Conservation (phyloP, 1,140 invertebrate genomes). For the Lucilia sericata region DNA sequence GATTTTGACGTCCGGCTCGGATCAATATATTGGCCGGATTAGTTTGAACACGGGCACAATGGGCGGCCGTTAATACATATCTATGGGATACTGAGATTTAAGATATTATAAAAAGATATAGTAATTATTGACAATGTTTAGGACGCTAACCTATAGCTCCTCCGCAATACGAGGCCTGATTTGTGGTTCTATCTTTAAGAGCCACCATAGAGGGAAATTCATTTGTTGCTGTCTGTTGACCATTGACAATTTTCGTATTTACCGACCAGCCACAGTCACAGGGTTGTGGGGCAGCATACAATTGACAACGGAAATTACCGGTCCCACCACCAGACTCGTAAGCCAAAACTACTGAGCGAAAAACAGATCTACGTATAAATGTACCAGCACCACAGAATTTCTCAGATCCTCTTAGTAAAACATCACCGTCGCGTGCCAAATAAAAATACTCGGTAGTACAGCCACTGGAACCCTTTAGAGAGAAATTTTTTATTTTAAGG, state of each 20-base stretch:
- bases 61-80: conserved; percentile 58
- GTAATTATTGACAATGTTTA: not conserved
- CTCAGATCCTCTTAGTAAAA: conserved; percentile 56
- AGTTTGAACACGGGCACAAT: conserved; percentile 50
- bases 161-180: conserved; percentile 53
- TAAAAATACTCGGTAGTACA: conserved; percentile 63
- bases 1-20: conserved; percentile 55
- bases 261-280: conserved; percentile 64
- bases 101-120: no score
- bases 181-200: conserved; percentile 52
- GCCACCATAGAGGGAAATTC: conserved; percentile 62
- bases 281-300: conserved; percentile 50
- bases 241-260: conserved; percentile 58
- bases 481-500: no score
- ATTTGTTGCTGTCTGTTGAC: conserved; percentile 52
- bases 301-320: conserved; percentile 56
- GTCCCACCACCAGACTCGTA: conserved; percentile 53
- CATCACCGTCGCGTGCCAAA: conserved; percentile 59
- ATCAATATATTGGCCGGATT: conserved; percentile 52
- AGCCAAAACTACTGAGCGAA: conserved; percentile 56
- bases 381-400: conserved; percentile 60
- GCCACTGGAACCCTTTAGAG: not conserved
- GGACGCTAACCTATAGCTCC: conserved; percentile 55
- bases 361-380: conserved; percentile 56
- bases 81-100: conserved; percentile 55